These are phyloP conservation scores for Lycorma delicatula DNA, from an alignment of 1,140 invertebrate species.

Conservation along the genomic window DNA sequence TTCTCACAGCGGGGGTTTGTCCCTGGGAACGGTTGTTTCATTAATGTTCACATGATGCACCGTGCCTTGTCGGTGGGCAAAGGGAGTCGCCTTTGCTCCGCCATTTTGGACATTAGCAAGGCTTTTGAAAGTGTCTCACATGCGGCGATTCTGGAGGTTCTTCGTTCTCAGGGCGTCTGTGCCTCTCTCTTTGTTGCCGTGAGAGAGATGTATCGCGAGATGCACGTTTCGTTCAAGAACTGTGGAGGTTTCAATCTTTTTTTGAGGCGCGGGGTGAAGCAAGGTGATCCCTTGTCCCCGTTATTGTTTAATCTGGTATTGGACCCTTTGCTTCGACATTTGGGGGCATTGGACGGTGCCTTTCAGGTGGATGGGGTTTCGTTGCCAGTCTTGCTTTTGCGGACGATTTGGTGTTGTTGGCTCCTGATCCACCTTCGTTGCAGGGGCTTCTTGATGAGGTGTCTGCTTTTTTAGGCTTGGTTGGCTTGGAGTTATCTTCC, in stretches of 20 bases:
- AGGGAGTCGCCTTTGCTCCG: no score
- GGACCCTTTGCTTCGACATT: conserved; percentile 25
- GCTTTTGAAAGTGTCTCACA: background rate
- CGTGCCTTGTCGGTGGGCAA: no score
- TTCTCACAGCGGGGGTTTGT: no score
- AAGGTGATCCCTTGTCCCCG: conserved; percentile 36
- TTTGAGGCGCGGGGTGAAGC: conserved; percentile 34
- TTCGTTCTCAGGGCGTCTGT: background rate
- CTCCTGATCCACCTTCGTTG: conserved; percentile 18
- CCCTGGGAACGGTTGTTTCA: no score
- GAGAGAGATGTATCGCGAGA: background rate
- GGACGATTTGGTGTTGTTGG: conserved; percentile 31
- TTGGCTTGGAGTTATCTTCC: conserved; percentile 15
- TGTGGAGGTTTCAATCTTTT: background rate
- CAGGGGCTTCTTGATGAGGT: conserved; percentile 10
- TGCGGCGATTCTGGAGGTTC: background rate
- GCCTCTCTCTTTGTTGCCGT: background rate
- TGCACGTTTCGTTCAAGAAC: background rate
- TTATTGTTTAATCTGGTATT: conserved; percentile 35
- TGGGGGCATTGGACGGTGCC: conserved; percentile 16
- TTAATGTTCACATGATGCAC: no score
- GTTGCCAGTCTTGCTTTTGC: conserved; percentile 30
- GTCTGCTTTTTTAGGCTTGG: conserved; percentile 13
- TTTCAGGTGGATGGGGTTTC: background rate
- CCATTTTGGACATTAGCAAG: background rate